These are phyloP conservation scores for Luperina nickerlii DNA, from an alignment of 2,888 invertebrate species.

Conservation along the genomic window DNA sequence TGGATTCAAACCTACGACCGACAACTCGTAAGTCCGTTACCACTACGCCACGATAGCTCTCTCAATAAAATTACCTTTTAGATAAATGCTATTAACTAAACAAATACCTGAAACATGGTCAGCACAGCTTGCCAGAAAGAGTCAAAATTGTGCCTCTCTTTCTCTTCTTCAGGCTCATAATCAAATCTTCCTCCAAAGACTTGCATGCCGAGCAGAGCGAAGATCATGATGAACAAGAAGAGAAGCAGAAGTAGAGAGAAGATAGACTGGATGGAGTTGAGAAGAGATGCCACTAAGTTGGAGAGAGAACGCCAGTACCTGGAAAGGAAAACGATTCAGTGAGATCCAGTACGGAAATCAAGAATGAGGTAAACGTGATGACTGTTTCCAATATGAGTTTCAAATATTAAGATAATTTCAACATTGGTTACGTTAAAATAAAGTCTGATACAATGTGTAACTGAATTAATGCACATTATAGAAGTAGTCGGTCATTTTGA, in stretches of 20 bases:
- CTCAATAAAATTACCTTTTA: neutral
- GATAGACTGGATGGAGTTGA: constrained; percentile 99
- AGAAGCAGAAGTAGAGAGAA: constrained; percentile 98
- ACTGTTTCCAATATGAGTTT: neutral
- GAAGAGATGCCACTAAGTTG: constrained; percentile 98
- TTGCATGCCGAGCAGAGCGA: constrained; percentile 99
- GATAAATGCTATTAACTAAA: neutral
- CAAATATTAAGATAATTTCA: no score
- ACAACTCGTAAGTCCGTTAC: no score
- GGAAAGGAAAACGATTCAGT: constrained; percentile 71
- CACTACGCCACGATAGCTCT: no score
- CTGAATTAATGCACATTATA: no score
- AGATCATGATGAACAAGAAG: constrained; percentile 99
- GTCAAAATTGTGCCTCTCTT: constrained; percentile 99
- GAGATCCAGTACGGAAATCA: neutral
- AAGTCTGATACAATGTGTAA: neutral
- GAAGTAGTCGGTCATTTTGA: no score
- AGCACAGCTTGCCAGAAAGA: constrained; percentile 99
- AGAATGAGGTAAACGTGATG: neutral
- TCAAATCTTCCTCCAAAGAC: constrained; percentile 99
- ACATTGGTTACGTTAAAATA: neutral
- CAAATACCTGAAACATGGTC: constrained; percentile 98
- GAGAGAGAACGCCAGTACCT: constrained; percentile 99
- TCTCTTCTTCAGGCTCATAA: constrained; percentile 94
- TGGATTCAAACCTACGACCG: no score